These are phyloP conservation scores for Junco hyemalis DNA, from an alignment of 2,113 vertebrate genomes.

Conservation along the genomic window DNA sequence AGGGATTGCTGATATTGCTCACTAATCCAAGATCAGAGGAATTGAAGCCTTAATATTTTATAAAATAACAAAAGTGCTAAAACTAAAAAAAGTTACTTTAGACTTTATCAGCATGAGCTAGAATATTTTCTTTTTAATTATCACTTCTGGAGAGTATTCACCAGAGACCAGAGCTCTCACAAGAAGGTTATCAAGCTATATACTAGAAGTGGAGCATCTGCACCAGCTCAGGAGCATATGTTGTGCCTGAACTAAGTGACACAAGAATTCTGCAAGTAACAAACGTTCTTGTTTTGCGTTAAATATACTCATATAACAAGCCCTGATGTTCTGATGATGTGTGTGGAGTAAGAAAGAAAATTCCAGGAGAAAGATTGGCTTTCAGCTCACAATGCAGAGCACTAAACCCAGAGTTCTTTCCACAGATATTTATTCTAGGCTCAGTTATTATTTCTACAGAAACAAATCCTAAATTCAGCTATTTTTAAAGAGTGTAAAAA, in stretches of 20 bases:
- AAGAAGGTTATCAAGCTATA: background rate
- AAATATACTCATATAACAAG: background rate
- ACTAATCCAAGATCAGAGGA: background rate
- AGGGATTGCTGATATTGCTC: background rate
- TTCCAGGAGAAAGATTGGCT: background rate
- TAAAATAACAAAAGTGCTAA: background rate
- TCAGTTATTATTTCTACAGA: background rate
- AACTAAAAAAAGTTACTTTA: background rate
- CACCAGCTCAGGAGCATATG: background rate
- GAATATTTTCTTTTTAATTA: background rate
- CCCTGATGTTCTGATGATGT: background rate
- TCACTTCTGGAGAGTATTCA: background rate
- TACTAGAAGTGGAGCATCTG: background rate
- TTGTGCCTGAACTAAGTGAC: background rate
- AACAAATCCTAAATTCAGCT: background rate
- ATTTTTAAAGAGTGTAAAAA: background rate
- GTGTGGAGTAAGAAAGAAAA: background rate
- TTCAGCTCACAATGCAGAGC: background rate
- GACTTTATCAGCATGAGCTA: background rate
- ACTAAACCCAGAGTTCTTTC: background rate
- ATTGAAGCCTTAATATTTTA: background rate
- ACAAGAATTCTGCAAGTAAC: background rate
- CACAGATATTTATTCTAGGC: background rate
- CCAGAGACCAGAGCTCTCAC: background rate
- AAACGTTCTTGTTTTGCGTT: background rate